Conservation (phyloP, 92 coral and sea anemone genomes). For the Chrysogorgia sp. region DNA sequence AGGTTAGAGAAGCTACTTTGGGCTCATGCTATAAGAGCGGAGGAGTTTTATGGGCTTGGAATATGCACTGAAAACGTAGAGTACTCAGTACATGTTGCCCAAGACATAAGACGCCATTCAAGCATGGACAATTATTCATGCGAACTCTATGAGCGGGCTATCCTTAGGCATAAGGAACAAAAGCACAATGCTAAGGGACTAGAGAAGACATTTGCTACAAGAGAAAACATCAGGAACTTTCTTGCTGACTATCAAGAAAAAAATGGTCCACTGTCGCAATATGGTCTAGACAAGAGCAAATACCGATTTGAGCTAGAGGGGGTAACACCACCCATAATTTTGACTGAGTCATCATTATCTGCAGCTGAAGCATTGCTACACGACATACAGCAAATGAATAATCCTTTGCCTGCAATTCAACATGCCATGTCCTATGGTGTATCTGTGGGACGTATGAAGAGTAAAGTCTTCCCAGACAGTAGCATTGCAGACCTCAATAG, state of each 20-base stretch:
- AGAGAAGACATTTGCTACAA: too few species aligned
- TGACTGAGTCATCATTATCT: constrained; percentile 15
- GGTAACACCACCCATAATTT: constrained; percentile 4
- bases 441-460: constrained; percentile 2
- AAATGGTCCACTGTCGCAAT: constrained; percentile 55
- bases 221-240: too few species aligned
- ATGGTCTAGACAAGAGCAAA: constrained; percentile 42
- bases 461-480: neutral
- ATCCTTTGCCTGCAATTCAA: constrained; percentile 14
- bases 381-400: constrained; percentile 8
- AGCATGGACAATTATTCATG: too few species aligned
- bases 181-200: too few species aligned
- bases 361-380: constrained; percentile 6
- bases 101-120: too few species aligned
- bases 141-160: too few species aligned
- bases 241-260: constrained; percentile 48
- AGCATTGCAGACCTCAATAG: neutral
- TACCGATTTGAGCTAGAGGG: neutral
- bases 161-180: too few species aligned
- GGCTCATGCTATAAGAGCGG: too few species aligned
- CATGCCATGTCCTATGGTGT: constrained; percentile 34
- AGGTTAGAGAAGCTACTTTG: too few species aligned
- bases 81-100: too few species aligned
- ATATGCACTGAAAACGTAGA: too few species aligned
- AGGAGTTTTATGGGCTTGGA: too few species aligned